phyloP scores from a whole-genome alignment of 2,113 vertebrate species.

The Isichthys henryi region DNA sequence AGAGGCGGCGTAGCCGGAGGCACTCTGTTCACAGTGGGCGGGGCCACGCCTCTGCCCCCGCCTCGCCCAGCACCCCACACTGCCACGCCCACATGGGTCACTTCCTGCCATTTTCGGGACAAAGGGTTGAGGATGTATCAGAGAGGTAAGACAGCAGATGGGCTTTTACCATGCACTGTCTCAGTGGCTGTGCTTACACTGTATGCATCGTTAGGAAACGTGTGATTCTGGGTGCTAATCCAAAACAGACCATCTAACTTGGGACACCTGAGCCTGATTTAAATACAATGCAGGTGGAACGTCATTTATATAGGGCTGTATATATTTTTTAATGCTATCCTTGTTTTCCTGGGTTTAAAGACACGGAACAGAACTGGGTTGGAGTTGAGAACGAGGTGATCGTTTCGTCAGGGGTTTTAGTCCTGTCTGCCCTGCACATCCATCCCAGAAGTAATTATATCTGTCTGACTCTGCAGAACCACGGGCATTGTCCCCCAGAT shows the following conservation, averaged over 20 bases:
- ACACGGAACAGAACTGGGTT: background rate
- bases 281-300: background rate
- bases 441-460: background rate
- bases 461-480: background rate
- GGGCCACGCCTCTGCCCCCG: constrained; percentile 70
- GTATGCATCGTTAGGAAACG: background rate
- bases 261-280: background rate
- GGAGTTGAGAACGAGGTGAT: background rate
- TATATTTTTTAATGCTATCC: background rate
- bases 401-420: background rate
- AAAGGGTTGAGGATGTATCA: constrained; percentile 62
- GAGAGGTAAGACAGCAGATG: constrained; percentile 70
- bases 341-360: background rate
- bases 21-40: constrained; percentile 77
- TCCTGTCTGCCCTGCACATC: background rate
- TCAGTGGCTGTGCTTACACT: background rate
- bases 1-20: constrained; percentile 82
- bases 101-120: constrained; percentile 59
- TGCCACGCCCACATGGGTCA: constrained; percentile 28
- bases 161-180: background rate
- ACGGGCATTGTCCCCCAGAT: background rate
- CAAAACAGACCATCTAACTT: background rate
- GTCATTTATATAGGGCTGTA: background rate
- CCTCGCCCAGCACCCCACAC: constrained; percentile 63
- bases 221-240: background rate